phyloP scores from a whole-genome alignment of 2,888 invertebrate genomes.

The Calameuta filiformis region DNA sequence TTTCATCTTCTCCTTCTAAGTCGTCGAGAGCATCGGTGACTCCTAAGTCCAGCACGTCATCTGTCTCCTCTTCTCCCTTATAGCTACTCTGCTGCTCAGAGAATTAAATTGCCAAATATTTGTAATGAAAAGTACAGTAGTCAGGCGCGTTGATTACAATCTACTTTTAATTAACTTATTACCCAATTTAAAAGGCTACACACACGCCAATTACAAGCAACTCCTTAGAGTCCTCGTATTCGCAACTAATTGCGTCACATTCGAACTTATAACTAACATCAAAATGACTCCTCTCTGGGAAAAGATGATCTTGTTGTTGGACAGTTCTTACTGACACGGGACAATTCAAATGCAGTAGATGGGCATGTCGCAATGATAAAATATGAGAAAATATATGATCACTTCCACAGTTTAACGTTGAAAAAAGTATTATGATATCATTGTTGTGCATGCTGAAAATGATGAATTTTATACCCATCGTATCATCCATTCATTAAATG shows the following conservation, averaged over 20 bases:
- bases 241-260: neutral
- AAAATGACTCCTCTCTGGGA: neutral
- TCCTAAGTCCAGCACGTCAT: conserved; percentile 65
- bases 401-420: neutral
- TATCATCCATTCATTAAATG: neutral
- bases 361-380: neutral
- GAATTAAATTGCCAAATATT: conserved; percentile 59
- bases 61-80: conserved; percentile 66
- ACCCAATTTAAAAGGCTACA: neutral
- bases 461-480: neutral
- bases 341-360: neutral
- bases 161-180: conserved; percentile 4
- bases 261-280: neutral
- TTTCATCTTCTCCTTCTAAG: conserved; percentile 63
- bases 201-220: neutral
- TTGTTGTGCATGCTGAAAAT: neutral
- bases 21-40: conserved; percentile 64
- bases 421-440: neutral
- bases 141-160: conserved; percentile 20
- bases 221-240: neutral
- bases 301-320: neutral
- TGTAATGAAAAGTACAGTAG: conserved; percentile 46
- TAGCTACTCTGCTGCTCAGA: conserved; percentile 63
- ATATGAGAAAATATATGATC: neutral
- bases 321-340: neutral